Evolutionary conservation across 2,888 invertebrate species (phyloP), one percentile per base, ranked within the genome.

Genomic region (Agrotis puta): DNA sequence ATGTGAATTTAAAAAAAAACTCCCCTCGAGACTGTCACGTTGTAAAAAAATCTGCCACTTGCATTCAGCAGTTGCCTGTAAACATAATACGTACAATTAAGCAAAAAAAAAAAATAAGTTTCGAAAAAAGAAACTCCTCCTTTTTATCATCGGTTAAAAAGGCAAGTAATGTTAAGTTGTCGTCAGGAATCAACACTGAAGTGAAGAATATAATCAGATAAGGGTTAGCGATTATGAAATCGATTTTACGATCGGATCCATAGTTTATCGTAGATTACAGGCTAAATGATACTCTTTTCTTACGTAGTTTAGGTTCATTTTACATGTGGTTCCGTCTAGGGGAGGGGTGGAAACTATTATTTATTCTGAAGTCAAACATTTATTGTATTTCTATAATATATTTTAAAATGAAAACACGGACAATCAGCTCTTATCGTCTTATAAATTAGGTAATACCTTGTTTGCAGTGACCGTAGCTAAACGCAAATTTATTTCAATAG

Each of bases 401-500:
- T 39, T 57, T 54, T 47, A 22, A 57, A 65, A 61, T 78, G 56
- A 58, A 77, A 61, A 79, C 74, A 67, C 18, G 20, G 56, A 66
- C 47, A 64, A 74, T 57, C 64, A 50, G 56, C 56, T 51, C 69
- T 70, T 79, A 78, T 74, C 79, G 61, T 54, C 33, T 48, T 74
- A 70, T 59, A 63, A 66, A 74, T 68, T 58, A 73, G 50, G 64
- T 27, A 73, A 20, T 51, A 58, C 22, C 13, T 56, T 79, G 78
- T 67, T 74, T 56, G 4, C 45, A 48, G 63, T 33, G 50, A 64
- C 64, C 64, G 79, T 79, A 47, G 48, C 74, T 33, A 79, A 79
- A 62, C 39, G 50, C 53, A 54, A 79, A 79, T 74, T 79, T 79
- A 70, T 64, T 79, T 74, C 57, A 50, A 50, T 45, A 27, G 33